These are phyloP conservation scores for Gerris buenoi DNA, from an alignment of 1,140 invertebrate species.

Conservation along the genomic window DNA sequence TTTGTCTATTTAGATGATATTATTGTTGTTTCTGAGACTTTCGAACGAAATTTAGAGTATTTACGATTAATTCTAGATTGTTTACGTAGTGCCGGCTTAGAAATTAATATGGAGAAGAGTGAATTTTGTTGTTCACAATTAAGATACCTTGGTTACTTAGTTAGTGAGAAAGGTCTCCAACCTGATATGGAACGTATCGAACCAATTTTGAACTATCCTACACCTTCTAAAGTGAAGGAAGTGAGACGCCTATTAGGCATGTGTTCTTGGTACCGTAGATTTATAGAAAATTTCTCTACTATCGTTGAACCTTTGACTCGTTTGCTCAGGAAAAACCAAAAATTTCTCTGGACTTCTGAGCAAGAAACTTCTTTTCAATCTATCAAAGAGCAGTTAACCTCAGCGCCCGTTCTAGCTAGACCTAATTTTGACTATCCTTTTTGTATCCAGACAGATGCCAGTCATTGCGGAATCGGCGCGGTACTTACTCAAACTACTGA, in stretches of 20 bases:
- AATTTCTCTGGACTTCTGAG: constrained; percentile 12
- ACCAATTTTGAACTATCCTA: constrained; percentile 24
- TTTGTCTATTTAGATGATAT: constrained; percentile 25
- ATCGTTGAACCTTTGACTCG: constrained; percentile 24
- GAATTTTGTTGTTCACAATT: constrained; percentile 23
- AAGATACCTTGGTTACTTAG: constrained; percentile 27
- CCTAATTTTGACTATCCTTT: constrained; percentile 23
- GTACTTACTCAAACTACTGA: constrained; percentile 22
- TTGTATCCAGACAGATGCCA: constrained; percentile 24
- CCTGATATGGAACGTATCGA: constrained; percentile 26
- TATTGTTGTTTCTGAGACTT: constrained; percentile 18
- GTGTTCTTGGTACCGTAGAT: constrained; percentile 26
- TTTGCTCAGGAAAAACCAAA: constrained; percentile 22
- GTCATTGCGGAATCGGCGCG: constrained; percentile 21
- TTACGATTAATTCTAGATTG: constrained; percentile 19
- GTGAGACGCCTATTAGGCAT: constrained; percentile 22
- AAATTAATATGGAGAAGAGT: constrained; percentile 26
- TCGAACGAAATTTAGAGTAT: constrained; percentile 21
- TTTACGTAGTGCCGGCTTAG: constrained; percentile 21
- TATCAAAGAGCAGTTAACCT: constrained; percentile 20
- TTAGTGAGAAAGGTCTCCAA: constrained; percentile 24
- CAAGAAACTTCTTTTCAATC: constrained; percentile 15
- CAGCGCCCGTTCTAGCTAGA: constrained; percentile 19
- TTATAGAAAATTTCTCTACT: constrained; percentile 27
- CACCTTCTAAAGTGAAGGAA: constrained; percentile 17